Percentiles rank a stretch among this genome's conserved stretches.
These are phyloP conservation scores for Phyto melanocephala DNA, from an alignment of 2,888 invertebrate genomes.

Conservation along the genomic window DNA sequence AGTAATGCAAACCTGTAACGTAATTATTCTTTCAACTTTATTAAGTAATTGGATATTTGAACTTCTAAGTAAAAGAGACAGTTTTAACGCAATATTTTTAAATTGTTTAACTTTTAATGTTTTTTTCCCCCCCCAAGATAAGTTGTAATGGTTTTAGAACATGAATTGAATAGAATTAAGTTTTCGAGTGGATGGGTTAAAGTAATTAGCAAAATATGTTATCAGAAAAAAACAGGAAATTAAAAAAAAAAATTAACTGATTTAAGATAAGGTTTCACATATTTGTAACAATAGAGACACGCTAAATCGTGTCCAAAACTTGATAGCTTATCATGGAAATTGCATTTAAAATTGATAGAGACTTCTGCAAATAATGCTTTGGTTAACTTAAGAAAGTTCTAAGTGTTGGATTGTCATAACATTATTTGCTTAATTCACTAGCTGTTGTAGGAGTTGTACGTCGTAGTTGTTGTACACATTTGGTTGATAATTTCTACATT, in stretches of 20 bases:
- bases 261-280: not conserved
- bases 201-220: not conserved
- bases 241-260: not conserved
- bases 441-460: no score
- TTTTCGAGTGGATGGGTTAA: not conserved
- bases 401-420: no score
- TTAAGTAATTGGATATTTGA: conserved; percentile 15
- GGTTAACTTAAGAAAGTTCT: no score
- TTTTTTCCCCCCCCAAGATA: conserved; percentile 1
- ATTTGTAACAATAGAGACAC: no score
- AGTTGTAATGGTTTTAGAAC: conserved; percentile 21
- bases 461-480: no score
- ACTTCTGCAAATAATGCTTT: no score
- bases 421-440: no score
- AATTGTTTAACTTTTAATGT: no score
- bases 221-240: not conserved
- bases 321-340: no score
- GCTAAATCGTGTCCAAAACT: no score
- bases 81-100: conserved; percentile 26
- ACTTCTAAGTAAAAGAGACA: conserved; percentile 37
- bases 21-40: not conserved
- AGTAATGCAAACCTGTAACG: not conserved
- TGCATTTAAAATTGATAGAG: no score
- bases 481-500: no score
- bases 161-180: not conserved